These are phyloP conservation scores for Pseudomyrmex sp. DNA, from an alignment of 1,140 invertebrate genomes.

Conservation along the genomic window DNA sequence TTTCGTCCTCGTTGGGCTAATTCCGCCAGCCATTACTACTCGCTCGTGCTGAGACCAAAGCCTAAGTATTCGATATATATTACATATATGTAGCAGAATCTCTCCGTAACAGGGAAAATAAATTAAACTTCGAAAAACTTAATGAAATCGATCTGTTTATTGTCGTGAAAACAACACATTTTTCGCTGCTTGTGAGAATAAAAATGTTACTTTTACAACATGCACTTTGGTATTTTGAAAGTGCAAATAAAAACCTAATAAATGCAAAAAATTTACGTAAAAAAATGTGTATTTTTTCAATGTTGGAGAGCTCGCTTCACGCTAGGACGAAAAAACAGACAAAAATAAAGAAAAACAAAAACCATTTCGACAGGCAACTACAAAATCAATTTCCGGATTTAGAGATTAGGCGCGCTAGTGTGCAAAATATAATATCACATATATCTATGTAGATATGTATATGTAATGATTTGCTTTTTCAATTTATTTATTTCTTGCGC, in stretches of 20 bases:
- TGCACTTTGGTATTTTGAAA: too few relatives aligned
- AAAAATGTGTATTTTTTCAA: background rate
- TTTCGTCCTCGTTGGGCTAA: slow-evolving; percentile 50
- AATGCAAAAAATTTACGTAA: too few relatives aligned
- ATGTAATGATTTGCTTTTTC: background rate
- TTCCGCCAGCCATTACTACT: slow-evolving; percentile 47
- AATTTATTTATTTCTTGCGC: slow-evolving; percentile 7
- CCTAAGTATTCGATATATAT: slow-evolving; percentile 15
- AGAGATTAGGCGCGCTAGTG: background rate
- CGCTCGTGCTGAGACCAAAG: slow-evolving; percentile 11
- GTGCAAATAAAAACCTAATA: too few relatives aligned
- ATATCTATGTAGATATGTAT: too few relatives aligned
- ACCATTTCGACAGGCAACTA: background rate
- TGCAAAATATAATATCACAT: background rate
- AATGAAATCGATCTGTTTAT: background rate
- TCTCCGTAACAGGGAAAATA: slow-evolving; percentile 7
- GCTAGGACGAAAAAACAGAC: background rate
- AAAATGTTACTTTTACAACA: too few relatives aligned
- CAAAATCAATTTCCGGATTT: slow-evolving; percentile 3
- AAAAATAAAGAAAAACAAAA: background rate
- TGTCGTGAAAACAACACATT: background rate
- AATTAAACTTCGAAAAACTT: slow-evolving; percentile 22
- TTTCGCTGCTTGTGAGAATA: too few relatives aligned
- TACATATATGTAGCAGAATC: background rate
- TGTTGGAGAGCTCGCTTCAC: background rate